Conservation (phyloP, 2,888 invertebrate species). For the Tenthredo scrophulariae region DNA sequence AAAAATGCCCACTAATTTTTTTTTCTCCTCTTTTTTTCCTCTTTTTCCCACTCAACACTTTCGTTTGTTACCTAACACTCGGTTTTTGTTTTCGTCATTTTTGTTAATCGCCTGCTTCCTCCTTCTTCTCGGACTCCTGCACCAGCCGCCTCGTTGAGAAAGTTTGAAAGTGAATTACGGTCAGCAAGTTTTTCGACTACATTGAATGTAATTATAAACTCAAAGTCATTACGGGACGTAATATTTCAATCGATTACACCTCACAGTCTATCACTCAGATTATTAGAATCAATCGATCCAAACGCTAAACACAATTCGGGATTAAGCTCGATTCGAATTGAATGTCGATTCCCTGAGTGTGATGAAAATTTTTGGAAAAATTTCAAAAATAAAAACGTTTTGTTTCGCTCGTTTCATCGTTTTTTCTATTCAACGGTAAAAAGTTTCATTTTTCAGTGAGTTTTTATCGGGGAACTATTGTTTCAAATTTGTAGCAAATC, state of each 20-base stretch:
- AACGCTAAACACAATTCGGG: background rate
- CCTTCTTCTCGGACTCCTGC: background rate
- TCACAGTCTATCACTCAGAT: background rate
- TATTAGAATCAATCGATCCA: background rate
- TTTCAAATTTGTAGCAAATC: background rate
- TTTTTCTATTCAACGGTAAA: too few species aligned
- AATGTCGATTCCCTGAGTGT: background rate
- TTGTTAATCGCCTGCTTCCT: constrained; percentile 36
- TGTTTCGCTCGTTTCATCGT: too few species aligned
- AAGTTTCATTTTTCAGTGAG: background rate
- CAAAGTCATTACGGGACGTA: constrained; percentile 10
- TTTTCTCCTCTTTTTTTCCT: background rate
- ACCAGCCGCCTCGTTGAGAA: constrained; percentile 23
- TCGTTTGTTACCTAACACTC: constrained; percentile 46
- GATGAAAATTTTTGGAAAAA: background rate
- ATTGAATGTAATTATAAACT: constrained; percentile 6
- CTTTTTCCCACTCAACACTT: background rate
- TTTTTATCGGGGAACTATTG: background rate
- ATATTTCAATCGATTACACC: background rate
- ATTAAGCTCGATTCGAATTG: background rate
- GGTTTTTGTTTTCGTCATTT: constrained; percentile 54
- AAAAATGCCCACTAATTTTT: background rate
- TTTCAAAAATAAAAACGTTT: background rate
- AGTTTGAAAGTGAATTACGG: constrained; percentile 57
- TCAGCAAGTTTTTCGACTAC: constrained; percentile 34